Conservation (phyloP, 2,797 vertebrate genomes). For the Semotilus atromaculatus region DNA sequence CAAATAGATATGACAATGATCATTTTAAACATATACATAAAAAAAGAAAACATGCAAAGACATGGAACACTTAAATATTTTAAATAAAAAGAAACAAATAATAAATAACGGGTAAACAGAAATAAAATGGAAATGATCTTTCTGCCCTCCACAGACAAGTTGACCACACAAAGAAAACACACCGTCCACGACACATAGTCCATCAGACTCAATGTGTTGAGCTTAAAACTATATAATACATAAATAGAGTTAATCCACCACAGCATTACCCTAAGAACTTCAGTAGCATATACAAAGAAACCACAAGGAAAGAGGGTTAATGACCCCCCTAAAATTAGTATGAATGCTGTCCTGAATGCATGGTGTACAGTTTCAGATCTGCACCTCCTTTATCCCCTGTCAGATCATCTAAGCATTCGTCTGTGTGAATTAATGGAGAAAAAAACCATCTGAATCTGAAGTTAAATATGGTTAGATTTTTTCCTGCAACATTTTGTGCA, state of each 20-base stretch:
- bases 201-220: neutral
- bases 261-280: neutral
- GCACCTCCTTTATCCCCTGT: neutral
- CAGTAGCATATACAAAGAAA: neutral
- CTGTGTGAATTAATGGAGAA: neutral
- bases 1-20: neutral
- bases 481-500: neutral
- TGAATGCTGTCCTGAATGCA: neutral
- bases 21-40: neutral
- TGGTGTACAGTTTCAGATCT: neutral
- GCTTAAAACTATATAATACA: neutral
- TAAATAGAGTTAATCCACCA: neutral
- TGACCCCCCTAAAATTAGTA: neutral
- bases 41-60: neutral
- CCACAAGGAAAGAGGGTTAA: neutral
- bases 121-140: constrained; percentile 39
- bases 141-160: neutral
- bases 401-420: neutral
- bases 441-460: neutral
- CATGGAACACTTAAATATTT: constrained; percentile 13
- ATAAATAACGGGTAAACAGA: constrained; percentile 14
- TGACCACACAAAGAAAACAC: neutral
- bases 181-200: neutral
- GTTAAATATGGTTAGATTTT: neutral
- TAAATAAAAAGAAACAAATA: constrained; percentile 14